Percentiles rank a stretch among this genome's conserved stretches.
Evolutionary conservation across 1,140 invertebrate genomes (phyloP).

Genomic region (Rhizoglyphus robini): DNA sequence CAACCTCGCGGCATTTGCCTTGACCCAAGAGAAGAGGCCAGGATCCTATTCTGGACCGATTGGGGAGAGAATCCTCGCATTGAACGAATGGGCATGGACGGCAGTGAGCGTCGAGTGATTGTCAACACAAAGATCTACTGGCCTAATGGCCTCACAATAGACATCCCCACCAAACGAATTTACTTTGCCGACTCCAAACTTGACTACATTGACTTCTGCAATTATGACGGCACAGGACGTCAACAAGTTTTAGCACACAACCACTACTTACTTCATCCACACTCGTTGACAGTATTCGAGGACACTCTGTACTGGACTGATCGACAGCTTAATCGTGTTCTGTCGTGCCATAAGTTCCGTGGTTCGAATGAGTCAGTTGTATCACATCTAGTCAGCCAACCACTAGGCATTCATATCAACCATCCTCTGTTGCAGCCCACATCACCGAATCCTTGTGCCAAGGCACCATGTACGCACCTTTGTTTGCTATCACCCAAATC

Average conservation of each 20-base stretch:
- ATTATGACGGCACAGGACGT: constrained; percentile 82
- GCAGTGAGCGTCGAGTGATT: constrained; percentile 64
- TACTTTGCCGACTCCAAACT: constrained; percentile 97
- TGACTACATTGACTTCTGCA: constrained; percentile 95
- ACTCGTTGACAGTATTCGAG: constrained; percentile 70
- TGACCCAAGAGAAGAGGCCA: constrained; percentile 68
- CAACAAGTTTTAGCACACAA: constrained; percentile 49
- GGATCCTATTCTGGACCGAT: constrained; percentile 91
- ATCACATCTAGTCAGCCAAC: constrained; percentile 83
- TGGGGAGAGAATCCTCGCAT: constrained; percentile 96
- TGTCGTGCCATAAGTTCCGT: constrained; percentile 77
- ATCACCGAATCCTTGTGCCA: constrained; percentile 59
- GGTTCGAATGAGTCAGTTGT: constrained; percentile 82
- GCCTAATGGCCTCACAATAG: constrained; percentile 91
- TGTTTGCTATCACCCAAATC: constrained; percentile 61
- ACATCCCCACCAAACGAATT: constrained; percentile 78
- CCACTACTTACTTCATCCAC: constrained; percentile 77
- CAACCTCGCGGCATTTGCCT: constrained; percentile 85
- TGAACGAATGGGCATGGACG: constrained; percentile 90
- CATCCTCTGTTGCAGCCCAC: constrained; percentile 79
- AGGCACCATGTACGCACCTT: constrained; percentile 68
- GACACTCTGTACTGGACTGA: constrained; percentile 96
- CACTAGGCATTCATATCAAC: constrained; percentile 81
- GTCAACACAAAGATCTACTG: constrained; percentile 94
- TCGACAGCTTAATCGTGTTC: constrained; percentile 63